A percentile compares a stretch with the other conserved stretches of the same genome.
Conservation (phyloP, 2,797 vertebrate species). For the Phoebastria nigripes region DNA sequence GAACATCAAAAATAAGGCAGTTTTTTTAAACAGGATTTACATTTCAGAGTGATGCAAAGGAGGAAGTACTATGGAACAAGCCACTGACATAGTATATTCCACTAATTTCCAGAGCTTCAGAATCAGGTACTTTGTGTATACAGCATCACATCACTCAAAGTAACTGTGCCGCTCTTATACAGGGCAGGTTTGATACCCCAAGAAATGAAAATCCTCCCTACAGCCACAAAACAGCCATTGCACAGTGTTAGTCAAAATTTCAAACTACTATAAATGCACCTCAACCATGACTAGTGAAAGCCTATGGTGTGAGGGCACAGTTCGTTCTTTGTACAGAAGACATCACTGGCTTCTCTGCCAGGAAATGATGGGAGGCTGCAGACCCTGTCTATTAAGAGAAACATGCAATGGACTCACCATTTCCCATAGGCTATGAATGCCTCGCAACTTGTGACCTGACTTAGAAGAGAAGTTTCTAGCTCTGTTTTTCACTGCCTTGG, state of each 20-base stretch:
- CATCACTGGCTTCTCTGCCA: neutral
- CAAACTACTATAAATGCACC: neutral
- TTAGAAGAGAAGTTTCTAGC: constrained; percentile 34
- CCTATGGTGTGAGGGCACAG: neutral
- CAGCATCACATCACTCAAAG: neutral
- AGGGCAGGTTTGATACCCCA: neutral
- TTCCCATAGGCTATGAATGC: constrained; percentile 41
- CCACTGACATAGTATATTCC: fast-evolving
- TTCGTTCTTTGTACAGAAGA: neutral
- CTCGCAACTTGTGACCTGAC: neutral
- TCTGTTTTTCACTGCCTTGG: constrained; percentile 56
- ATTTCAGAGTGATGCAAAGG: neutral
- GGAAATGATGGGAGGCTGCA: neutral
- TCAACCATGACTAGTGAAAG: neutral
- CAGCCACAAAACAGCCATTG: neutral
- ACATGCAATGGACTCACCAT: neutral
- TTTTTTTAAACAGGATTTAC: neutral
- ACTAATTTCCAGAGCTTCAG: neutral
- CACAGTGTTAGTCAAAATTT: neutral
- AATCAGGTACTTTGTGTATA: neutral
- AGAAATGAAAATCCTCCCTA: neutral
- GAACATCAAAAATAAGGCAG: neutral
- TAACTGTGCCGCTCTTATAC: no score
- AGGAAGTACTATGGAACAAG: neutral
- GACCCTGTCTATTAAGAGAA: neutral